Evolutionary conservation across 2,888 invertebrate species (phyloP), one percentile per base, ranked within the genome.

Genomic region (Pardosa pseudoannulata): DNA sequence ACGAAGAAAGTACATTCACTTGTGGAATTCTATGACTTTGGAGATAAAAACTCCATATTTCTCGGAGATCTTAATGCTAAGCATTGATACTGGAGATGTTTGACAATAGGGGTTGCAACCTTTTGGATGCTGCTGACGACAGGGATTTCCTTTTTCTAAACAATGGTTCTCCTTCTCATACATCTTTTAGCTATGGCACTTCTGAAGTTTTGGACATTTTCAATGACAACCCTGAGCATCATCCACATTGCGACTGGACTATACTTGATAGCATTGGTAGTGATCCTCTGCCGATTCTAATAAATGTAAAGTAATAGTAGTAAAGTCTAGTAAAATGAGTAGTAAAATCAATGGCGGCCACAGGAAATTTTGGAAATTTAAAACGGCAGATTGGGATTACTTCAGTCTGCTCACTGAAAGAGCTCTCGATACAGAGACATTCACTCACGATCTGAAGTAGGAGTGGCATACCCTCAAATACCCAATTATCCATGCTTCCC

Each of bases 271-370:
- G 11, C 1, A 79, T 72, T 72, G 64, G 64, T 29, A 79, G 81
- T 19, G 46, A 81, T 64, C 39, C 71, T 27, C 71, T 64, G n/a
- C 64, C 72, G 23, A 62, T 79, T n/a, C 32, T 79, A 11, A 71
- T 65, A 9, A 32, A 71, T 3, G 31, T 79, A 16, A 0, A 56
- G 13, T n/a, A n/a, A n/a, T n/a, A n/a, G n/a, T n/a, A n/a, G n/a
- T n/a, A n/a, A n/a, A n/a, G n/a, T n/a, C n/a, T n/a, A n/a, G n/a
- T n/a, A n/a, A n/a, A n/a, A 41, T 23, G 68, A 62, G 46, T 1
- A 36, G 29, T 28, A 39, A 65, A 64, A 28, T 19, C 64, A 7
- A 6, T 5, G n/a, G 39, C 9, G 27, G 7, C 5, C 56, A 19
- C 32, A 32, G 32, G 39, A 23, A 23, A 3, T 70, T 70, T 70